Conservation (phyloP, 2,113 vertebrate species). For the Siniperca chuatsi region DNA sequence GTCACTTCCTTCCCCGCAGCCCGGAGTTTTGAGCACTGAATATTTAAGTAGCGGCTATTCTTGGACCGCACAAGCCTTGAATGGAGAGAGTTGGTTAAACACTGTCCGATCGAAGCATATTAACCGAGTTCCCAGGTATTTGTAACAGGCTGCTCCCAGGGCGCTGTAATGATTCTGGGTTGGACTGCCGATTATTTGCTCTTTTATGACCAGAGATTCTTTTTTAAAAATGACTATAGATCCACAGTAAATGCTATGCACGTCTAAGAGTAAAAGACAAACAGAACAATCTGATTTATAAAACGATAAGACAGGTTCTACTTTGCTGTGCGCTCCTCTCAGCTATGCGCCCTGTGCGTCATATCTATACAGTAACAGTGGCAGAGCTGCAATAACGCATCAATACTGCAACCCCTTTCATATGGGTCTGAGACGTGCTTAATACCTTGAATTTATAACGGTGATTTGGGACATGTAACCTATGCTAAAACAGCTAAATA, state of each 20-base stretch:
- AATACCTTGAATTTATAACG: neutral
- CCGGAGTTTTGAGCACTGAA: conserved; percentile 58
- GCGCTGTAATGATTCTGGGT: neutral
- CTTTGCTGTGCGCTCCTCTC: neutral
- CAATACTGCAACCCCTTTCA: neutral
- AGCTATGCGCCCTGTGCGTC: neutral
- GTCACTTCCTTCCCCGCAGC: conserved; percentile 76
- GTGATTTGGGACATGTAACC: neutral
- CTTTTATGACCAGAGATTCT: neutral
- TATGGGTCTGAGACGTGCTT: neutral
- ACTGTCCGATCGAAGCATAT: conserved; percentile 47
- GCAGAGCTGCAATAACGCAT: neutral
- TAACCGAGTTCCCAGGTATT: conserved; percentile 35
- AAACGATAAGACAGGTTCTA: neutral
- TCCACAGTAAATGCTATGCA: too few relatives aligned
- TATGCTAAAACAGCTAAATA: neutral
- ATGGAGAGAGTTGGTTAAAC: conserved; percentile 68
- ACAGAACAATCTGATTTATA: neutral
- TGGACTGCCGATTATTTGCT: neutral
- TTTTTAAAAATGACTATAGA: neutral
- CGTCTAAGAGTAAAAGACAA: neutral
- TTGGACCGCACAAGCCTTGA: conserved; percentile 59
- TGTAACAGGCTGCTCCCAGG: conserved; percentile 8
- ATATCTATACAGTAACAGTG: neutral
- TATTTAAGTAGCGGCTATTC: conserved; percentile 71